Evolutionary conservation across 2,888 invertebrate species (phyloP).

Genomic region (Selenia dentaria): DNA sequence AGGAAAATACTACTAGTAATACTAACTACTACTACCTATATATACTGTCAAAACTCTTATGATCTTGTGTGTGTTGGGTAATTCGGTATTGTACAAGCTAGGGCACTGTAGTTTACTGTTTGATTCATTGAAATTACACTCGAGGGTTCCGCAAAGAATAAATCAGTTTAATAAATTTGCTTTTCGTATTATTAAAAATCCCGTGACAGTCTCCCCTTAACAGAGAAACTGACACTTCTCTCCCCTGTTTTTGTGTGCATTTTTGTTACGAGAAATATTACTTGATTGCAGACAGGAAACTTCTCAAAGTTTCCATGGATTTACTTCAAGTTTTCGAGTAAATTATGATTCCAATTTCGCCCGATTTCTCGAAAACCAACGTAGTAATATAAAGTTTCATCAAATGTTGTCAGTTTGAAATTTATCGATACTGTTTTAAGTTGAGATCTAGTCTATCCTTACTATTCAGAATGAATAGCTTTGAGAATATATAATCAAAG

Average conservation of each 20-base stretch:
- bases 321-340: slow-evolving; percentile 13
- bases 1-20: too few species aligned
- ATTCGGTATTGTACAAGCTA: too few species aligned
- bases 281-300: slow-evolving; percentile 6
- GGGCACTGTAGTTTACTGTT: not conserved
- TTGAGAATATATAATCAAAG: slow-evolving; percentile 1
- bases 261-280: slow-evolving; percentile 18
- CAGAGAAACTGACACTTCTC: slow-evolving; percentile 8
- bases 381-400: slow-evolving; percentile 2
- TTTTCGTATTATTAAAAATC: slow-evolving; percentile 21
- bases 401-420: not conserved
- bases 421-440: slow-evolving; percentile 3
- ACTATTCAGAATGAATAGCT: not conserved
- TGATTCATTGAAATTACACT: not conserved
- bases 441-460: not conserved
- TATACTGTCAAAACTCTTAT: too few species aligned
- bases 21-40: too few species aligned
- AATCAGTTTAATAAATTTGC: slow-evolving; percentile 22
- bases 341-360: slow-evolving; percentile 5
- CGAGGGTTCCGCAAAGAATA: slow-evolving; percentile 13
- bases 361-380: not conserved
- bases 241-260: slow-evolving; percentile 6
- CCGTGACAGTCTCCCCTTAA: slow-evolving; percentile 3
- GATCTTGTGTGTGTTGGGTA: too few species aligned
- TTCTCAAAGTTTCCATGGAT: slow-evolving; percentile 4